phyloP scores from a whole-genome alignment of 2,888 invertebrate genomes.

The Ethmia dodecea region DNA sequence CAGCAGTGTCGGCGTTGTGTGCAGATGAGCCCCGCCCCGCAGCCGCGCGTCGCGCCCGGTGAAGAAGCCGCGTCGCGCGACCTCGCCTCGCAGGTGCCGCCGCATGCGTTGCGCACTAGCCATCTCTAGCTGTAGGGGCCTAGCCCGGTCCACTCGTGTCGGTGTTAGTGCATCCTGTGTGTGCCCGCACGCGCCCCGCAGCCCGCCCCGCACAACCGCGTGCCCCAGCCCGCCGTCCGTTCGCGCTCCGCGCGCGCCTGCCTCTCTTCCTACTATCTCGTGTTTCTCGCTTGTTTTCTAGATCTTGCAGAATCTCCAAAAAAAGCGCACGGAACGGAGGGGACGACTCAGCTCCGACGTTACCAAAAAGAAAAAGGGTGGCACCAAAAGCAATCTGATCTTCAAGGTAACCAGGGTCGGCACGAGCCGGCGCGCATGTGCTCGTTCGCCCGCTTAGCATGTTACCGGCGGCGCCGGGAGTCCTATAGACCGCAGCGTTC shows the following conservation, averaged over 20 bases:
- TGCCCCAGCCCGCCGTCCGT: slow-evolving; percentile 52
- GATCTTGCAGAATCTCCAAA: slow-evolving; percentile 99
- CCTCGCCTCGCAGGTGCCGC: slow-evolving; percentile 67
- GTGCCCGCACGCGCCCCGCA: slow-evolving; percentile 24
- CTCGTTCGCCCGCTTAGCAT: slow-evolving; percentile 77
- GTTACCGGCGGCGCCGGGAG: slow-evolving; percentile 69
- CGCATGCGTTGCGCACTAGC: slow-evolving; percentile 48
- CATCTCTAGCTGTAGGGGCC: slow-evolving; percentile 57
- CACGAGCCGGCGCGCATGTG: slow-evolving; percentile 76
- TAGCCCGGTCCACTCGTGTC: slow-evolving; percentile 48
- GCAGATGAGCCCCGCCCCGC: slow-evolving; percentile 74
- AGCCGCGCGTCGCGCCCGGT: slow-evolving; percentile 64
- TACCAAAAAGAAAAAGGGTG: slow-evolving; percentile 95
- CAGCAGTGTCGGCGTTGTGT: slow-evolving; percentile 72
- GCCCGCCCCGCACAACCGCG: slow-evolving; percentile 51
- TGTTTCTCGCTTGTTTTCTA: slow-evolving; percentile 95
- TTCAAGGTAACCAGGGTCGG: slow-evolving; percentile 94
- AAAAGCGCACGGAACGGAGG: slow-evolving; percentile 98
- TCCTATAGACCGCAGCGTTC: slow-evolving; percentile 68
- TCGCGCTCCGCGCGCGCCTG: slow-evolving; percentile 66
- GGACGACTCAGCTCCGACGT: slow-evolving; percentile 97
- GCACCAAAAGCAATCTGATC: slow-evolving; percentile 98
- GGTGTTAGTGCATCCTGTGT: slow-evolving; percentile 27
- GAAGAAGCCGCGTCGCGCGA: slow-evolving; percentile 65
- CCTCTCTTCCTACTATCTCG: slow-evolving; percentile 87